Evolutionary conservation across 2,113 vertebrate genomes (phyloP).

Genomic region (Gymnarchus niloticus): DNA sequence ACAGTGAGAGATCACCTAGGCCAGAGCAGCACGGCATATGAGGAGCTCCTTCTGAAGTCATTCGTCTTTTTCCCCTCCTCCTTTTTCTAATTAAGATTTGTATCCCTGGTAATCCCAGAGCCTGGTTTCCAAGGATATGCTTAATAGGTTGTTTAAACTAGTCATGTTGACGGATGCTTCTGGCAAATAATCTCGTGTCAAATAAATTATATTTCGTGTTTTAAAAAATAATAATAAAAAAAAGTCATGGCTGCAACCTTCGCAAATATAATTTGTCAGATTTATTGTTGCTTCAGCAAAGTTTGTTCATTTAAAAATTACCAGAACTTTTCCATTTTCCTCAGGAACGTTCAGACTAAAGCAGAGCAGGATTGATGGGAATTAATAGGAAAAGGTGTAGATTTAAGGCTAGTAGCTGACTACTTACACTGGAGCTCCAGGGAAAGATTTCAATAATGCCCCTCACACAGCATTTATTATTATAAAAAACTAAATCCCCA

Average conservation of each 20-base stretch:
- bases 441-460: background rate
- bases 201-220: constrained; percentile 85
- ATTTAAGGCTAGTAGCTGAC: background rate
- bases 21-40: background rate
- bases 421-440: background rate
- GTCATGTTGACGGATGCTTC: constrained; percentile 78
- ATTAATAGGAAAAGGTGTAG: background rate
- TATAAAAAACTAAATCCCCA: background rate
- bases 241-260: constrained; percentile 82
- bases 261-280: constrained; percentile 83
- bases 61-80: constrained; percentile 15
- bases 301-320: constrained; percentile 78
- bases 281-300: constrained; percentile 81
- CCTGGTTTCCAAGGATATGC: constrained; percentile 56
- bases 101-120: constrained; percentile 61
- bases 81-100: constrained; percentile 50
- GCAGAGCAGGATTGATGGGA: background rate
- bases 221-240: constrained; percentile 45
- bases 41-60: background rate
- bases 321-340: constrained; percentile 65
- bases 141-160: constrained; percentile 75
- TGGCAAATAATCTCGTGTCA: constrained; percentile 80
- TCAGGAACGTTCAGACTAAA: background rate
- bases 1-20: constrained; percentile 14
- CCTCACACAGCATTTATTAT: background rate